Conservation (phyloP, 2,113 vertebrate genomes). For the Acrocephalus arundinaceus region DNA sequence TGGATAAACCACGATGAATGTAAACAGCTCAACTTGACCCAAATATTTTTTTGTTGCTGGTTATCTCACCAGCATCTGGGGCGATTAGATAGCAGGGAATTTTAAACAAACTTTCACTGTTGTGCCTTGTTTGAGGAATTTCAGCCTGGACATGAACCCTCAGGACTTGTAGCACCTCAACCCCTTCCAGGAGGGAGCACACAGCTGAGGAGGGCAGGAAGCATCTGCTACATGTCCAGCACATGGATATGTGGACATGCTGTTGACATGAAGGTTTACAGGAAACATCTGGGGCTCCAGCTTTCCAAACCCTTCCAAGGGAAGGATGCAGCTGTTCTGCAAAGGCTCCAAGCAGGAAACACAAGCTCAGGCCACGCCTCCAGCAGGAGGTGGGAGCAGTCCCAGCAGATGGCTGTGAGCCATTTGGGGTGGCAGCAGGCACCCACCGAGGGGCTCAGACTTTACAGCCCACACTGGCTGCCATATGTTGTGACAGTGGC, state of each 20-base stretch:
- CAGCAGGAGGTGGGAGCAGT: constrained; percentile 28
- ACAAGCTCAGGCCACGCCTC: neutral
- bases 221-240: neutral
- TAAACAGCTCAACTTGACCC: constrained; percentile 60
- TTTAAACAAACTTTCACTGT: constrained; percentile 35
- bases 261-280: neutral
- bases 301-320: neutral
- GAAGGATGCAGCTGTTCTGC: neutral
- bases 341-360: neutral
- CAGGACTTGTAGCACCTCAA: neutral
- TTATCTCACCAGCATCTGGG: constrained; percentile 47
- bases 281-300: neutral
- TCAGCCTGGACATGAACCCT: neutral
- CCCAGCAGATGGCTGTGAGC: constrained; percentile 36
- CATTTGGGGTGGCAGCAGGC: constrained; percentile 42
- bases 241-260: neutral
- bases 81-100: constrained; percentile 44
- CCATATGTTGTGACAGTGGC: constrained; percentile 24
- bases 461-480: constrained; percentile 32
- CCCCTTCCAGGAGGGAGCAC: neutral
- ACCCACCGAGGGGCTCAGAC: neutral
- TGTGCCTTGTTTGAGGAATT: neutral
- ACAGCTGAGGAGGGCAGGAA: neutral
- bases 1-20: constrained; percentile 41
- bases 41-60: constrained; percentile 73